Conservation (phyloP, 2,888 invertebrate species). For the Micoletzkya japonica region DNA sequence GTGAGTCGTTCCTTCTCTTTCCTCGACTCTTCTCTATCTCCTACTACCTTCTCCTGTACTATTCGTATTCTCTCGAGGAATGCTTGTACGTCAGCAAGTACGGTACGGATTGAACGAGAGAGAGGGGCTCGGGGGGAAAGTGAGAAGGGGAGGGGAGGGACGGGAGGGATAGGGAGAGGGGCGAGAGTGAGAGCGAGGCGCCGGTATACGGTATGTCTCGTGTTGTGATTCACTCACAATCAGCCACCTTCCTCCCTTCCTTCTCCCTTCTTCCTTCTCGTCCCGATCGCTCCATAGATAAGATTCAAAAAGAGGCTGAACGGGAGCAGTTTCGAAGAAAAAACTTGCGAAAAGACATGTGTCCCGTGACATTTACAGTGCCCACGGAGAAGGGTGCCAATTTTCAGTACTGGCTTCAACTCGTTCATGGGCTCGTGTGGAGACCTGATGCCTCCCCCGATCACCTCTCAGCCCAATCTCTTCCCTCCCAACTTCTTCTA, state of each 20-base stretch:
- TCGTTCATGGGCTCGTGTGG: background rate
- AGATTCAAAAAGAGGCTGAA: background rate
- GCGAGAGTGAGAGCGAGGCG: background rate
- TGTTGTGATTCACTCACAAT: no score
- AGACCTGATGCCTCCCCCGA: conserved; percentile 11
- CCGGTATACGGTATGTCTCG: no score
- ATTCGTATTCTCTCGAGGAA: background rate
- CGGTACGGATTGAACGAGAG: background rate
- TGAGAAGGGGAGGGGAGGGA: background rate
- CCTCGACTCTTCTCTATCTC: conserved; percentile 1
- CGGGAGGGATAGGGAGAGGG: background rate
- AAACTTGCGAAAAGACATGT: no score
- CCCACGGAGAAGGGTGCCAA: no score
- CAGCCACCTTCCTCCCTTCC: no score
- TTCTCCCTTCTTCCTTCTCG: background rate
- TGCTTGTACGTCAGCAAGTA: background rate
- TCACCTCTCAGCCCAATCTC: conserved; percentile 10
- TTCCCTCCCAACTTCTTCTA: conserved; percentile 11
- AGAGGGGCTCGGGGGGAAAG: background rate
- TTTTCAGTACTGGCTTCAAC: no score
- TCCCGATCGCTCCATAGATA: background rate
- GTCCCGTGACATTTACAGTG: no score
- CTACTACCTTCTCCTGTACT: background rate
- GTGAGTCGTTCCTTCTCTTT: background rate
- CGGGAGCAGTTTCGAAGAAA: background rate